Percentiles rank a stretch among this genome's conserved stretches.
These are phyloP conservation scores for Trichechus manatus DNA, from an alignment of 2,113 vertebrate species.

Conservation along the genomic window DNA sequence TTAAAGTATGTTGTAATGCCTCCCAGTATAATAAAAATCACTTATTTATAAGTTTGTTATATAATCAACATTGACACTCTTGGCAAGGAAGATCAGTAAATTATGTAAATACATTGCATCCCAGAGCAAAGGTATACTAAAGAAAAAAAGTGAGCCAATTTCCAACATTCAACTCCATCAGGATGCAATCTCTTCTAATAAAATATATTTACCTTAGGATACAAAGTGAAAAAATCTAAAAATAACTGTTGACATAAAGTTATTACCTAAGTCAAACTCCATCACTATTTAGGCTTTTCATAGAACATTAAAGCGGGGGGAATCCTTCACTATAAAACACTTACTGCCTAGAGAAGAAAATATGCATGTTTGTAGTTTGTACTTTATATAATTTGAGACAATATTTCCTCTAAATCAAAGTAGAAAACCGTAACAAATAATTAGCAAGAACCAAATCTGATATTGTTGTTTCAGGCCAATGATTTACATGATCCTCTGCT, in stretches of 20 bases:
- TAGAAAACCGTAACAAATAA: neutral
- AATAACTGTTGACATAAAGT: neutral
- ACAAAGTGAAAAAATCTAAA: neutral
- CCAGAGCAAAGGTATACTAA: neutral
- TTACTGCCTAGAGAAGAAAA: conserved; percentile 5
- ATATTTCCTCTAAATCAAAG: conserved; percentile 43
- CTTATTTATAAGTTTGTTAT: neutral
- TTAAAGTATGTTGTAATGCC: neutral
- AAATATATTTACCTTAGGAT: neutral
- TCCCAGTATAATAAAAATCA: neutral
- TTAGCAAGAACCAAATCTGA: neutral
- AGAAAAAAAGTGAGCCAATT: neutral
- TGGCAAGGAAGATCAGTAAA: neutral
- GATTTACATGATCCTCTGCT: neutral
- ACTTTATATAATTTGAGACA: neutral
- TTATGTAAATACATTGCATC: neutral
- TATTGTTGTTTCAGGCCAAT: neutral
- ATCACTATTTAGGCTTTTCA: neutral
- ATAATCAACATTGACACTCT: neutral
- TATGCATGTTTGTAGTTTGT: neutral
- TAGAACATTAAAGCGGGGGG: neutral
- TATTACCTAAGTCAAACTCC: conserved; percentile 38
- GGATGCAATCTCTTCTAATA: neutral
- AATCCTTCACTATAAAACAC: neutral
- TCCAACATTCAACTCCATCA: neutral